Conservation (phyloP, 2,888 invertebrate genomes). For the Dicycla oo region DNA sequence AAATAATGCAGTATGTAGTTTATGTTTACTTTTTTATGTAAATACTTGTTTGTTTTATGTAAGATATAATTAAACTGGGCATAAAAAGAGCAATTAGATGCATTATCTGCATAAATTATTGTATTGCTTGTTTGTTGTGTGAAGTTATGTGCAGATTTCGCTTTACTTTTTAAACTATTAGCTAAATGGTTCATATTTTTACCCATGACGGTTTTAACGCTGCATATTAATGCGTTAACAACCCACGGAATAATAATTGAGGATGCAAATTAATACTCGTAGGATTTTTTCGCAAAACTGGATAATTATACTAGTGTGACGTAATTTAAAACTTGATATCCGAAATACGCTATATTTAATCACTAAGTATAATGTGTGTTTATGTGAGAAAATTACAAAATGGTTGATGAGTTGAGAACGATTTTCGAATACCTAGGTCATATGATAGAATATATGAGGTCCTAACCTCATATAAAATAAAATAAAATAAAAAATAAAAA, state of each 20-base stretch:
- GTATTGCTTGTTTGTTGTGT: slow-evolving; percentile 3
- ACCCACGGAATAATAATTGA: slow-evolving; percentile 30
- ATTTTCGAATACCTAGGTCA: slow-evolving; percentile 43
- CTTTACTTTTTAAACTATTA: slow-evolving; percentile 31
- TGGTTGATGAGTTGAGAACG: slow-evolving; percentile 2
- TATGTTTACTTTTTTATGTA: slow-evolving; percentile 43
- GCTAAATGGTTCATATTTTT: slow-evolving; percentile 8
- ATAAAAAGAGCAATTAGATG: slow-evolving; percentile 22
- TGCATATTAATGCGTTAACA: slow-evolving; percentile 27
- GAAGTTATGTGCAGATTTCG: slow-evolving; percentile 11
- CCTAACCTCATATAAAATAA: too few species aligned
- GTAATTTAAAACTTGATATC: slow-evolving; percentile 26
- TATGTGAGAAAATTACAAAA: slow-evolving; percentile 28
- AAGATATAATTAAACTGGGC: slow-evolving; percentile 33
- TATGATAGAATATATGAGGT: too few species aligned
- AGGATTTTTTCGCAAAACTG: slow-evolving; percentile 39
- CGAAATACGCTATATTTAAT: slow-evolving; percentile 33
- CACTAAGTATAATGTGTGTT: slow-evolving; percentile 12
- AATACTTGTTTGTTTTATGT: slow-evolving; percentile 57
- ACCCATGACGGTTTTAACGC: slow-evolving; percentile 6
- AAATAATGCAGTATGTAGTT: slow-evolving; percentile 8
- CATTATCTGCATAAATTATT: slow-evolving; percentile 19
- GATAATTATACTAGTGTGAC: slow-evolving; percentile 9
- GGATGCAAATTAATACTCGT: slow-evolving; percentile 17
- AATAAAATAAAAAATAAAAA: too few species aligned